Conservation (phyloP, 2,113 vertebrate genomes). For the Trogon surrucura region DNA sequence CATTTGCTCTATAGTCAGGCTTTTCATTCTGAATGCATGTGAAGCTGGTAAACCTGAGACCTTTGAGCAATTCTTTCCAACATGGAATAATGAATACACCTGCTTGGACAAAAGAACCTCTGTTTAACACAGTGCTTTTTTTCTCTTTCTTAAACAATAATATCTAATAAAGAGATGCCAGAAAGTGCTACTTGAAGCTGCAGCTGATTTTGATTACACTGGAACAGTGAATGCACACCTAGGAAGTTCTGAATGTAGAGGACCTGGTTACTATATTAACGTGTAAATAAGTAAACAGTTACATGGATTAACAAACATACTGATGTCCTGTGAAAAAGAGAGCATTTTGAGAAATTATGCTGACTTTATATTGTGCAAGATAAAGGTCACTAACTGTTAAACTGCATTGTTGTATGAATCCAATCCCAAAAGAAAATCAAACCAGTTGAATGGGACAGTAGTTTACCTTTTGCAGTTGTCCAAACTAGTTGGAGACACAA, state of each 20-base stretch:
- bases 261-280: constrained; percentile 29
- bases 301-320: constrained; percentile 33
- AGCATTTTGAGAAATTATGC: constrained; percentile 20
- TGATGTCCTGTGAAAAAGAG: constrained; percentile 19
- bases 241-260: constrained; percentile 67
- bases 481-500: neutral
- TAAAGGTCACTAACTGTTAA: constrained; percentile 6
- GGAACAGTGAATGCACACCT: neutral
- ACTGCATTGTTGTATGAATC: neutral
- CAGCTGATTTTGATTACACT: constrained; percentile 4
- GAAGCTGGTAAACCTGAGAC: constrained; percentile 65
- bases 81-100: constrained; percentile 25
- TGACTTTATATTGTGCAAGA: constrained; percentile 23
- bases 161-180: constrained; percentile 11
- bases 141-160: constrained; percentile 40
- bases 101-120: constrained; percentile 56
- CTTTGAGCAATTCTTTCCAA: constrained; percentile 33
- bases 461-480: constrained; percentile 19
- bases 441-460: neutral
- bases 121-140: constrained; percentile 49
- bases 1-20: constrained; percentile 21
- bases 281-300: constrained; percentile 65
- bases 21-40: constrained; percentile 55
- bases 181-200: constrained; percentile 19
- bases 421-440: neutral